These are phyloP conservation scores for Cyphomyrus discorhynchus DNA, from an alignment of 2,113 vertebrate genomes.

Conservation along the genomic window DNA sequence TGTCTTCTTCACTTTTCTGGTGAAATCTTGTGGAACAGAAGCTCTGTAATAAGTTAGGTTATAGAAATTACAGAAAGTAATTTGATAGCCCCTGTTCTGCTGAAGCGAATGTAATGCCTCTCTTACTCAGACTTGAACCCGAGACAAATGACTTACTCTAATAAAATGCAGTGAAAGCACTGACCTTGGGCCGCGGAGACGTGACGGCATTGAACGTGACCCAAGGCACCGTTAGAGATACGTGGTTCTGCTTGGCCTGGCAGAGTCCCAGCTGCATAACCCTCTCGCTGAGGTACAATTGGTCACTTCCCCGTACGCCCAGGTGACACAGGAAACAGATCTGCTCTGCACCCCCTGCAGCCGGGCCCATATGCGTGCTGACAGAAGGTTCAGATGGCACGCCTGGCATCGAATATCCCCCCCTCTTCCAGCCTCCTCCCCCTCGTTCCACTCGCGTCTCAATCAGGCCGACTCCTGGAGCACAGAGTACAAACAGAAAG, in stretches of 20 bases:
- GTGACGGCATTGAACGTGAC: neutral
- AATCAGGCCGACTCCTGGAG: neutral
- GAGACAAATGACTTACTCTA: neutral
- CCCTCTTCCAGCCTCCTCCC: neutral
- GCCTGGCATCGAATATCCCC: neutral
- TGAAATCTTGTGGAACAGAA: neutral
- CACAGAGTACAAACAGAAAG: neutral
- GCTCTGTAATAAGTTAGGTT: neutral
- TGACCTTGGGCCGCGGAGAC: neutral
- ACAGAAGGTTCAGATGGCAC: neutral
- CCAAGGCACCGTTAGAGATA: neutral
- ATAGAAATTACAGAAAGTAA: neutral
- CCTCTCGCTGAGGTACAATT: neutral
- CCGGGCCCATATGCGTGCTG: neutral
- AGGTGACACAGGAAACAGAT: neutral
- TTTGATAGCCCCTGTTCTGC: neutral
- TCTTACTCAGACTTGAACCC: neutral
- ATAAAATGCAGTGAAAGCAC: neutral
- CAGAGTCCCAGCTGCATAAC: neutral
- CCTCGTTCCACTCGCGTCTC: neutral
- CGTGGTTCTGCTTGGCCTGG: neutral
- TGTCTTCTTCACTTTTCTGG: neutral
- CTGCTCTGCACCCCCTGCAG: neutral
- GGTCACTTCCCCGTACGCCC: neutral
- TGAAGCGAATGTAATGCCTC: neutral